Conservation (phyloP, 2,797 vertebrate species). For the Rhynchonycteris naso region DNA sequence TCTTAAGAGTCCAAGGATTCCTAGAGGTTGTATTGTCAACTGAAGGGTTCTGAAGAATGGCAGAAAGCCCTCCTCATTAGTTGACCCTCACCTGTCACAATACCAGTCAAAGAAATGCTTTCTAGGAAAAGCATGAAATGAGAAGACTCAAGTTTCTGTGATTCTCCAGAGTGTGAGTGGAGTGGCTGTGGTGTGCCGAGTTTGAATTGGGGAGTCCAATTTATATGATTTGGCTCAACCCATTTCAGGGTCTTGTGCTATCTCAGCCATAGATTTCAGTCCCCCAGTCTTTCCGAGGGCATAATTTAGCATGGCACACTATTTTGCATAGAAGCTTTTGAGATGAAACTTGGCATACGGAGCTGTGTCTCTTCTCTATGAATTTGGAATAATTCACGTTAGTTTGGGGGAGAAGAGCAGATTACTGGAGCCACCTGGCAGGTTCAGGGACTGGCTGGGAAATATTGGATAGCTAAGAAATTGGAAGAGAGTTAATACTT, state of each 20-base stretch:
- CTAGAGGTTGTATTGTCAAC: not conserved
- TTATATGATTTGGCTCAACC: not conserved
- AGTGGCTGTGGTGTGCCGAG: not conserved
- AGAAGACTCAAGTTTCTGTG: not conserved
- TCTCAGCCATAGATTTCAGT: not conserved
- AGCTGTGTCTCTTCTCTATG: not conserved
- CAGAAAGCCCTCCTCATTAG: not conserved
- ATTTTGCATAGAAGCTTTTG: not conserved
- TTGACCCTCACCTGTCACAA: not conserved
- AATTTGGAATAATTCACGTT: not conserved
- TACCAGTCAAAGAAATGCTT: not conserved
- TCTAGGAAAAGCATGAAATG: not conserved
- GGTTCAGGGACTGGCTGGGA: not conserved
- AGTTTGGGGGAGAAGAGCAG: not conserved
- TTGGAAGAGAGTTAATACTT: conserved; percentile 12
- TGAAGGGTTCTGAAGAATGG: not conserved
- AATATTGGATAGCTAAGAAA: not conserved
- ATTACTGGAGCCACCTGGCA: not conserved
- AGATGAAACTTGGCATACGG: not conserved
- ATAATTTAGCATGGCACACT: not conserved
- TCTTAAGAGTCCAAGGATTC: conserved; percentile 1
- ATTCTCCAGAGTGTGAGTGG: not conserved
- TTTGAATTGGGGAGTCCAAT: not conserved
- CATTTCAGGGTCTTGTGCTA: not conserved
- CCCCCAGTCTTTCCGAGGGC: not conserved